A percentile compares a stretch with the other conserved stretches of the same genome.
These are phyloP conservation scores for Apis mellifera DNA, from an alignment of 1,140 invertebrate species.

Conservation along the genomic window DNA sequence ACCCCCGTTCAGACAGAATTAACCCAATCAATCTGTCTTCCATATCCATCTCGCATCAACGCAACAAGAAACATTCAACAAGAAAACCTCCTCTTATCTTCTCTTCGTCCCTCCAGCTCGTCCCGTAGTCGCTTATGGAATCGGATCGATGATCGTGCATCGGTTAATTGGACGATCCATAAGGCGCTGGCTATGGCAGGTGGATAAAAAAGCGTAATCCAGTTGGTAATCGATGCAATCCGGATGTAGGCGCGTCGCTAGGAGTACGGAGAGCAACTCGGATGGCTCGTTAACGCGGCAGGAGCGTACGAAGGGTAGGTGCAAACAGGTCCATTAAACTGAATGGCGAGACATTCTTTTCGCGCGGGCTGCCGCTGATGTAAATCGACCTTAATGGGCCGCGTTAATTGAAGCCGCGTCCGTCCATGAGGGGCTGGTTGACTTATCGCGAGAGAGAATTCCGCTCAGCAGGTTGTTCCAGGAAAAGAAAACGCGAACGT, in stretches of 20 bases:
- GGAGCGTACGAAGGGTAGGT: constrained; percentile 57
- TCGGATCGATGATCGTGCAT: neutral
- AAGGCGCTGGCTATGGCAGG: neutral
- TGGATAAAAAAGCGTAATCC: constrained; percentile 2
- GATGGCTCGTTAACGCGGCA: constrained; percentile 54
- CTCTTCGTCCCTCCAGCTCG: neutral
- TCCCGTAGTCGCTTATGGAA: neutral
- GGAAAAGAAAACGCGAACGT: constrained; percentile 36
- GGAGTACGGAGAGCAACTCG: neutral
- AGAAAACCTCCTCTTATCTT: neutral
- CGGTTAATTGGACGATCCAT: constrained; percentile 16
- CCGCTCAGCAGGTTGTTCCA: constrained; percentile 38
- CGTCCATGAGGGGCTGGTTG: constrained; percentile 39
- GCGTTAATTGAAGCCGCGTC: constrained; percentile 64
- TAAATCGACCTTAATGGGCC: constrained; percentile 67
- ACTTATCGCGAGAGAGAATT: constrained; percentile 64
- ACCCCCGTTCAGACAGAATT: neutral
- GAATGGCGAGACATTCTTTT: constrained; percentile 66
- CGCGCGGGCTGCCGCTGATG: constrained; percentile 56
- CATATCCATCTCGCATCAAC: neutral
- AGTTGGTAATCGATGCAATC: constrained; percentile 28
- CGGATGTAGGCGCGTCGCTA: constrained; percentile 34
- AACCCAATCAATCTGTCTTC: neutral
- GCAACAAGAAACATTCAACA: neutral
- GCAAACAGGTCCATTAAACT: constrained; percentile 67